Evolutionary conservation across 2,113 vertebrate species (phyloP), one percentile per base, ranked within the genome.

Genomic region (Anser cygnoides): DNA sequence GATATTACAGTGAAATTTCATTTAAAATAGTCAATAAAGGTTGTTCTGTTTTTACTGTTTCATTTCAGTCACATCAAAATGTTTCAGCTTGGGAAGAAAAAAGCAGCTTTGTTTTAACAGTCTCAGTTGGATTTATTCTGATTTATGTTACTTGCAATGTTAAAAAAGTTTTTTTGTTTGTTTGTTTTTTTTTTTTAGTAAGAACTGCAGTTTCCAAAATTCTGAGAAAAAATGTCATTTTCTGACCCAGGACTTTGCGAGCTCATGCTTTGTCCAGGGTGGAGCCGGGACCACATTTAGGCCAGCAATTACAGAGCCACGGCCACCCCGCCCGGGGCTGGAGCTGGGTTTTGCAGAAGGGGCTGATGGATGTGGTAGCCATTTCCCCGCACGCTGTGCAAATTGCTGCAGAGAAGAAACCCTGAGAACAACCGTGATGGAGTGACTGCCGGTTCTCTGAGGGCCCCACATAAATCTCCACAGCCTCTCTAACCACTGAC

Each of bases 101-200:
- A 94, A 84, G 25, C 67, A 88, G 65, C 52, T 92, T 93, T 89
- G 52, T 90, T 85, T 95, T 76, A 85, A 76, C 26, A 87, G 58
- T 58, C 63, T 86, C 84, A 33, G 31, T 21, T 83, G 54, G 37
- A 55, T 74, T 88, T 66, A 19, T 54, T 93, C 33, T 88, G 84
- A 95, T 89, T 73, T 83, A 95, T 82, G 54, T 52, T 63, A 67
- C 41, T 52, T 23, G 74, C 73, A 74, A 11, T 87, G 74, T 74
- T 63, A 68, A 46, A 89, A 75, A 17, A 87, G 43, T 41, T 59
- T 37, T 37, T 37, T 35, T 23, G 13, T 39, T 25, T 33, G 37
- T 39, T 39, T 39, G 4, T 10, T 54, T 21, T 46, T 6, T 63
- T 67, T 72, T 78, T 84, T 55, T 8, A 62, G 35, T 16, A 92